Conservation (phyloP, 2,797 vertebrate species). For the Rousettus madagascariensis region DNA sequence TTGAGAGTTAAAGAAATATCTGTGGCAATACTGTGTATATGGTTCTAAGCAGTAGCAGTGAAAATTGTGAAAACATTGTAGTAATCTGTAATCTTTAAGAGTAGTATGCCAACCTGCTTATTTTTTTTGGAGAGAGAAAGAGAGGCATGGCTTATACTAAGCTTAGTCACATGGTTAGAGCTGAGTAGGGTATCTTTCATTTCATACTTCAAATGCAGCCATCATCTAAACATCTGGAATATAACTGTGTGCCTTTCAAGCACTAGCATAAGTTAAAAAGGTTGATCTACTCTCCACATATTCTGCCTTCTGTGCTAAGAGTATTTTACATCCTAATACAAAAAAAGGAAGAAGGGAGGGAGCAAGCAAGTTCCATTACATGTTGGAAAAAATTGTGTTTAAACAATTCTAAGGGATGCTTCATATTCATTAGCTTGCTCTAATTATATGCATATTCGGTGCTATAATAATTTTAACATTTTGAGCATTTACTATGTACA, state of each 20-base stretch:
- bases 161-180: too few species aligned
- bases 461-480: not conserved
- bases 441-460: not conserved
- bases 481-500: not conserved
- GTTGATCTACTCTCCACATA: not conserved
- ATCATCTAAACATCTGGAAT: too few species aligned
- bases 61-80: not conserved
- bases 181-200: not conserved
- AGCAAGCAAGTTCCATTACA: not conserved
- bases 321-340: not conserved
- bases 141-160: too few species aligned
- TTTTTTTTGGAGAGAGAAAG: not conserved
- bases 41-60: not conserved
- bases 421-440: not conserved
- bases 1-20: not conserved
- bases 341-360: not conserved
- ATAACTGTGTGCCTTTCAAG: not conserved
- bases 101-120: not conserved
- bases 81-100: not conserved
- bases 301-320: not conserved
- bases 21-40: not conserved
- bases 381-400: not conserved
- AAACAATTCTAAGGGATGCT: not conserved
- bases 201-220: not conserved
- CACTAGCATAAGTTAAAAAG: not conserved